phyloP scores from a whole-genome alignment of 2,888 invertebrate species.

The Suillia variegata region DNA sequence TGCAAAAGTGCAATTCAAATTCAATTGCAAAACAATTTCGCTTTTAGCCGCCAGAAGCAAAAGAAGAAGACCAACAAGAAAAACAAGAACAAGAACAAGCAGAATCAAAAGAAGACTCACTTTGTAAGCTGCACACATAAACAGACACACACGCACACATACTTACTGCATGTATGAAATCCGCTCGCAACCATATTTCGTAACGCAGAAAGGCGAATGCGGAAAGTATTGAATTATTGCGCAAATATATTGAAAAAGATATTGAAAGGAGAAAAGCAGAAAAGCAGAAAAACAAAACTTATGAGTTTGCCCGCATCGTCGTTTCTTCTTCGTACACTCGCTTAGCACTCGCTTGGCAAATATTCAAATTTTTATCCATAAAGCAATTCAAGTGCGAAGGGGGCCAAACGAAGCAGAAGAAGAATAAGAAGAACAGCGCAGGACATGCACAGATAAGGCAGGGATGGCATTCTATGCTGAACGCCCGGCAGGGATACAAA shows the following conservation, averaged over 20 bases:
- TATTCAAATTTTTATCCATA: not conserved
- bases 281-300: not conserved
- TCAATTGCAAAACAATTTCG: not conserved
- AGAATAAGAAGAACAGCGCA: not conserved
- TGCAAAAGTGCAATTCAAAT: not conserved
- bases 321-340: no score
- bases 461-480: no score
- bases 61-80: no score
- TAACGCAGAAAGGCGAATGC: no score
- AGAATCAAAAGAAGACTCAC: no score
- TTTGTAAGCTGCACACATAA: not conserved
- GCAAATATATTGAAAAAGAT: constrained; percentile 1
- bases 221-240: not conserved
- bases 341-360: not conserved
- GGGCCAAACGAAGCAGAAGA: not conserved
- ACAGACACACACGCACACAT: not conserved
- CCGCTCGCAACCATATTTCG: not conserved
- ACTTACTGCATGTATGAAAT: no score
- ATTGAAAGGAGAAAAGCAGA: constrained; percentile 4
- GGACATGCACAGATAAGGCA: no score
- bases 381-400: no score
- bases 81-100: no score
- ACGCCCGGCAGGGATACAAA: no score
- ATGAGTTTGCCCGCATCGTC: not conserved
- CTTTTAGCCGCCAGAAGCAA: not conserved